Evolutionary conservation across 2,113 vertebrate genomes (phyloP), one percentile per base, ranked within the genome.

Genomic region (Epinephelus fuscoguttatus): DNA sequence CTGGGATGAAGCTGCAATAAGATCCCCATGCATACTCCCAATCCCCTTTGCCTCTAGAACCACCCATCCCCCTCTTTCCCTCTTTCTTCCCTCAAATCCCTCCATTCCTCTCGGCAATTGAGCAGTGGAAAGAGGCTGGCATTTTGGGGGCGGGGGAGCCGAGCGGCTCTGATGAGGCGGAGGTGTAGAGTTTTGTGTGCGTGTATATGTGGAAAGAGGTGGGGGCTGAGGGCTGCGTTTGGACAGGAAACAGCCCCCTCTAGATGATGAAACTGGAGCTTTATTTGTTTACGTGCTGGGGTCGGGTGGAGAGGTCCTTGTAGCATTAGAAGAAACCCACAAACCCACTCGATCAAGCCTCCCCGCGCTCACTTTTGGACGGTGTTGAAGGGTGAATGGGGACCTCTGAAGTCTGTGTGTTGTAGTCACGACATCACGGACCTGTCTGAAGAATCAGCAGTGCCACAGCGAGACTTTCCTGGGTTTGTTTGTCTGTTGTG

Each of bases 81-180:
- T 92, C 92, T 94, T 94, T 94, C 93, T 94, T 94, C 91, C 91
- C 91, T 93, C 92, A 92, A 94, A 94, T 94, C 94, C 91, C 92
- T 93, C 90, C 94, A 94, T 94, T 94, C 93, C 94, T 94, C 88
- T 87, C 84, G 81, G 93, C 93, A 94, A 91, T 94, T 93, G 93
- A 94, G 93, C 92, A 91, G 94, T 94, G 93, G 94, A 94, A 94
- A 93, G 92, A 94, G 93, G 89, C 91, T 94, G 90, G 94, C 91
- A 94, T 94, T 94, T 90, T 88, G 86, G 88, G 89, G 86, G 84
- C 62, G 81, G 91, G 83, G 90, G 75, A 86, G 86, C 55, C 17
- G 25, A 85, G 85, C 57, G 5, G 71, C 89, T 90, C 88, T 90
- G 91, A 91, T 87, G 89, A 91, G 90, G 89, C 76, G 47, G 89